These are phyloP conservation scores for Phyto melanocephala DNA, from an alignment of 2,888 invertebrate genomes.

Conservation along the genomic window DNA sequence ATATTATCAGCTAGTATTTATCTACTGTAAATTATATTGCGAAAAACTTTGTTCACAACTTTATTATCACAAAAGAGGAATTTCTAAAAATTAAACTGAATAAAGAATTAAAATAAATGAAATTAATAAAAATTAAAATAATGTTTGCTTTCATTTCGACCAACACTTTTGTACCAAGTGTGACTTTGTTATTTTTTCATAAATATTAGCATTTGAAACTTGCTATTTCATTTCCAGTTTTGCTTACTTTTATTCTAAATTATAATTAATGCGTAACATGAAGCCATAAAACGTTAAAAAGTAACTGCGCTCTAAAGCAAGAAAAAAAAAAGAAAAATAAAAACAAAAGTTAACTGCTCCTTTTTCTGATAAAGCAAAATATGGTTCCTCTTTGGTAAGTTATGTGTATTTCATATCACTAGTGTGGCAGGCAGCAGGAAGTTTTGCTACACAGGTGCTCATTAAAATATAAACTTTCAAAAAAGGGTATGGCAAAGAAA, in stretches of 20 bases:
- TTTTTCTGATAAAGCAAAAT: neutral
- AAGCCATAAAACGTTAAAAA: slow-evolving; percentile 47
- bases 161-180: neutral
- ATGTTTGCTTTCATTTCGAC: no score
- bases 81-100: no score
- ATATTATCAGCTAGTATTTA: no score
- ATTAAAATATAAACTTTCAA: slow-evolving; percentile 49
- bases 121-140: no score
- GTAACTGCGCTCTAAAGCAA: slow-evolving; percentile 4
- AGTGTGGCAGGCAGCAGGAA: slow-evolving; percentile 31
- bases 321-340: neutral
- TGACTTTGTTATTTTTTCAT: neutral
- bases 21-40: no score
- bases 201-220: slow-evolving; percentile 25
- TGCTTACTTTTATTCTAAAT: slow-evolving; percentile 17
- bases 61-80: no score
- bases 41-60: no score
- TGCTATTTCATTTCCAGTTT: slow-evolving; percentile 9
- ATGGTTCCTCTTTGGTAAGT: neutral
- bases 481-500: neutral
- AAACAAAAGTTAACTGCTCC: slow-evolving; percentile 4
- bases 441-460: slow-evolving; percentile 52
- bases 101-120: no score
- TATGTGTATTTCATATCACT: neutral
- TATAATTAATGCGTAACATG: slow-evolving; percentile 59